Percentiles rank a stretch among this genome's conserved stretches.
These are phyloP conservation scores for Mellivora capensis DNA, from an alignment of 2,113 vertebrate species.

Conservation along the genomic window DNA sequence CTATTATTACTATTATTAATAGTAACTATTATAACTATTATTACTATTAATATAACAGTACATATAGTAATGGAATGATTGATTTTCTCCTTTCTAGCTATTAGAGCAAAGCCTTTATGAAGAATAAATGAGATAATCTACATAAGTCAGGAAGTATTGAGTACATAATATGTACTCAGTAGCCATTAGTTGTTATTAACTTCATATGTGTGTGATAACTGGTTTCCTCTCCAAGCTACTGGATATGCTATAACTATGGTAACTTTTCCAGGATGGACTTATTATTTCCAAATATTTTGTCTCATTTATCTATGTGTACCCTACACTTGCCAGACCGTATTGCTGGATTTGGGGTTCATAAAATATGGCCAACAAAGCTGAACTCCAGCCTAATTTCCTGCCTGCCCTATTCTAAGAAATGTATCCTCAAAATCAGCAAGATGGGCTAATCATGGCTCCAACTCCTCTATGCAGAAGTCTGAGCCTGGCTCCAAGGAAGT, in stretches of 20 bases:
- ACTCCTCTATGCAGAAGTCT: background rate
- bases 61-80: background rate
- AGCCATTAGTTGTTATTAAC: slow-evolving; percentile 2
- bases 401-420: background rate
- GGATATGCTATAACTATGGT: background rate
- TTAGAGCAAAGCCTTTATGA: slow-evolving; percentile 47
- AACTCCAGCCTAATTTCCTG: background rate
- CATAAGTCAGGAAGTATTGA: background rate
- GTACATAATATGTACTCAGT: background rate
- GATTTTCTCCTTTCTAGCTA: slow-evolving; percentile 17
- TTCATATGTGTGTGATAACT: background rate
- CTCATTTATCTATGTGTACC: background rate
- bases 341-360: slow-evolving; percentile 20
- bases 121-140: slow-evolving; percentile 37
- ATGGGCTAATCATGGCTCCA: background rate
- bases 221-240: background rate
- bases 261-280: slow-evolving; percentile 17
- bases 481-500: background rate
- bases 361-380: slow-evolving; percentile 25
- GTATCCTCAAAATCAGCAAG: background rate
- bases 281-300: slow-evolving; percentile 29
- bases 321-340: background rate
- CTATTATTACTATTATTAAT: slow-evolving; percentile 34
- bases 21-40: slow-evolving; percentile 32
- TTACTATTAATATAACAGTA: background rate